These are phyloP conservation scores for Temnothorax ravouxi DNA, from an alignment of 2,888 invertebrate genomes.

Conservation along the genomic window DNA sequence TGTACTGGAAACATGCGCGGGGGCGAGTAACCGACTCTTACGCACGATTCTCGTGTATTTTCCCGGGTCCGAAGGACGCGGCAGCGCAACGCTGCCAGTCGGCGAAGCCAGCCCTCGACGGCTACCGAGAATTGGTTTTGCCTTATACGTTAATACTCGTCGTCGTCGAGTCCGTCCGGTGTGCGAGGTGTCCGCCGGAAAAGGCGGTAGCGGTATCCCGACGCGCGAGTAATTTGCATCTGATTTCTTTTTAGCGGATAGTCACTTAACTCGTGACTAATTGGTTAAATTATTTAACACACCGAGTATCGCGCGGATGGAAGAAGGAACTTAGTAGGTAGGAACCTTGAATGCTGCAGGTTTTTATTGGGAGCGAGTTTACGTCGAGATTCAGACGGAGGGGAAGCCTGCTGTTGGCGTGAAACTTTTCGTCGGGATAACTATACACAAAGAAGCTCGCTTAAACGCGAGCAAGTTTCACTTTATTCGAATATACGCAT, in stretches of 20 bases:
- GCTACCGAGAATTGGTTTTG: slow-evolving; percentile 30
- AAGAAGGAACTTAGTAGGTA: neutral
- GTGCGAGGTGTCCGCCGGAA: slow-evolving; percentile 38
- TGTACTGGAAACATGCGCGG: slow-evolving; percentile 49
- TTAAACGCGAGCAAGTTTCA: neutral
- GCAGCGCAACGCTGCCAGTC: neutral
- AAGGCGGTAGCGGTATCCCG: slow-evolving; percentile 32
- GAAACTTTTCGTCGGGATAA: slow-evolving; percentile 19
- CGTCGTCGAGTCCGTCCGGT: slow-evolving; percentile 13
- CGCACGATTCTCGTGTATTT: neutral
- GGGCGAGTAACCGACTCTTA: neutral
- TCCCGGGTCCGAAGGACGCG: neutral
- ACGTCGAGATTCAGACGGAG: slow-evolving; percentile 17
- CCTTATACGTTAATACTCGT: slow-evolving; percentile 32
- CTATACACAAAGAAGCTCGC: neutral
- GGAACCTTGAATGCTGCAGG: neutral
- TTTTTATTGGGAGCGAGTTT: slow-evolving; percentile 28
- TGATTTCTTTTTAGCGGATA: slow-evolving; percentile 38
- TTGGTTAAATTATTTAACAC: slow-evolving; percentile 50
- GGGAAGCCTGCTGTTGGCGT: neutral
- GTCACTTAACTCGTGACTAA: slow-evolving; percentile 44
- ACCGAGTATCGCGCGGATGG: slow-evolving; percentile 1
- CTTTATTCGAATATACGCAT: neutral
- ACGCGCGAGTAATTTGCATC: slow-evolving; percentile 53
- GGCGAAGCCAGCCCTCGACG: neutral